These are phyloP conservation scores for Carterocephalus palaemon DNA, from an alignment of 2,888 invertebrate genomes.

Conservation along the genomic window DNA sequence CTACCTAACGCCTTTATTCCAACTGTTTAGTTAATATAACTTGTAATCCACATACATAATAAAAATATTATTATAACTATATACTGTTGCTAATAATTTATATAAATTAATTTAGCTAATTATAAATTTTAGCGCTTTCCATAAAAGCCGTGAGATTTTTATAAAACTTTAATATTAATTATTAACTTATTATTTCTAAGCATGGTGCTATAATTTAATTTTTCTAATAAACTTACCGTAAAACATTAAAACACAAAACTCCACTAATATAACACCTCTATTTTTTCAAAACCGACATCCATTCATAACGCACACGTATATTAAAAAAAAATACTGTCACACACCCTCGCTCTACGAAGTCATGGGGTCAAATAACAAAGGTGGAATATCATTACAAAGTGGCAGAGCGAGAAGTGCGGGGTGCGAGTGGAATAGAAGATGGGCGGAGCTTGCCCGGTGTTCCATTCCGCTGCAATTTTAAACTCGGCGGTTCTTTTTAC, in stretches of 20 bases:
- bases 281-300: constrained; percentile 20
- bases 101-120: too few relatives aligned
- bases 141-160: too few relatives aligned
- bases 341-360: constrained; percentile 59
- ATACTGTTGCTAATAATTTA: too few relatives aligned
- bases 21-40: too few relatives aligned
- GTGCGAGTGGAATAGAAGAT: constrained; percentile 38
- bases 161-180: too few relatives aligned
- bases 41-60: too few relatives aligned
- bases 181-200: too few relatives aligned
- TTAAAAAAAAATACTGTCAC: constrained; percentile 25
- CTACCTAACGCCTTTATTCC: constrained; percentile 13
- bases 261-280: constrained; percentile 20
- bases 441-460: constrained; percentile 49
- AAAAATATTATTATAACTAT: too few relatives aligned
- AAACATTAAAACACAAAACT: too few relatives aligned
- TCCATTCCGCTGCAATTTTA: constrained; percentile 24
- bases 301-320: constrained; percentile 1
- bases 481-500: constrained; percentile 28
- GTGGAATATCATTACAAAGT: constrained; percentile 56
- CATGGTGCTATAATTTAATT: too few relatives aligned
- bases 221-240: too few relatives aligned
- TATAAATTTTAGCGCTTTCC: too few relatives aligned
- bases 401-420: constrained; percentile 42
- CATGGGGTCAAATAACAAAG: constrained; percentile 69